A percentile compares a stretch with the other conserved stretches of the same genome.
Evolutionary conservation across 2,888 invertebrate species (phyloP).

Genomic region (Agrotis ipsilon): DNA sequence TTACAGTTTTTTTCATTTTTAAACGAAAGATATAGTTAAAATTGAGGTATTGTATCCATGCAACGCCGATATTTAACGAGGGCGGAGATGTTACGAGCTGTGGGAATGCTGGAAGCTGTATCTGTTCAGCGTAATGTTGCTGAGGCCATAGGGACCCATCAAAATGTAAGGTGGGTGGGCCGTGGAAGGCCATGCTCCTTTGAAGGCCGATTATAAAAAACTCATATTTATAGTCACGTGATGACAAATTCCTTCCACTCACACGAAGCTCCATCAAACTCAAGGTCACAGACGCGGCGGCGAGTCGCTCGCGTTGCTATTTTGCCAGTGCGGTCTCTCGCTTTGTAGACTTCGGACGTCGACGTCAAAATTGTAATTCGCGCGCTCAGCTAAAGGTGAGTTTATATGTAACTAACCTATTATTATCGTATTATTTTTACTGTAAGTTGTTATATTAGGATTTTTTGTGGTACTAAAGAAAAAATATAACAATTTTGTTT

Average conservation of each 20-base stretch:
- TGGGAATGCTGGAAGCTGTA: no score
- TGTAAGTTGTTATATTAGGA: conserved; percentile 52
- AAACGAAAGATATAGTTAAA: no score
- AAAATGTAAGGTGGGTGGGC: conserved; percentile 5
- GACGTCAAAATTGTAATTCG: conserved; percentile 38
- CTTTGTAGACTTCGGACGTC: conserved; percentile 45
- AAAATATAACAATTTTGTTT: background rate
- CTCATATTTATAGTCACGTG: conserved; percentile 5
- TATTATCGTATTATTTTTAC: conserved; percentile 48
- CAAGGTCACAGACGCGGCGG: conserved; percentile 13
- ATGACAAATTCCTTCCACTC: background rate
- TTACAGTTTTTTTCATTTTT: no score
- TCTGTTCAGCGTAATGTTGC: no score
- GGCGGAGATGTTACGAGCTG: no score
- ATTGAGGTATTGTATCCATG: no score
- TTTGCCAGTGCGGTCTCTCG: conserved; percentile 8
- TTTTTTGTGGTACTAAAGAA: conserved; percentile 1
- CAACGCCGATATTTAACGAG: no score
- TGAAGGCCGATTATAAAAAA: conserved; percentile 9
- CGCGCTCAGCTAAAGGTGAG: conserved; percentile 16
- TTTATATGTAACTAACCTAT: conserved; percentile 34
- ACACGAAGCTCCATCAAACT: conserved; percentile 16
- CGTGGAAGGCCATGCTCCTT: conserved; percentile 16
- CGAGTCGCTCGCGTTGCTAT: background rate
- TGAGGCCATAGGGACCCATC: no score